Conservation (phyloP, 2,797 vertebrate genomes). For the Pseudocheirus occidentalis region DNA sequence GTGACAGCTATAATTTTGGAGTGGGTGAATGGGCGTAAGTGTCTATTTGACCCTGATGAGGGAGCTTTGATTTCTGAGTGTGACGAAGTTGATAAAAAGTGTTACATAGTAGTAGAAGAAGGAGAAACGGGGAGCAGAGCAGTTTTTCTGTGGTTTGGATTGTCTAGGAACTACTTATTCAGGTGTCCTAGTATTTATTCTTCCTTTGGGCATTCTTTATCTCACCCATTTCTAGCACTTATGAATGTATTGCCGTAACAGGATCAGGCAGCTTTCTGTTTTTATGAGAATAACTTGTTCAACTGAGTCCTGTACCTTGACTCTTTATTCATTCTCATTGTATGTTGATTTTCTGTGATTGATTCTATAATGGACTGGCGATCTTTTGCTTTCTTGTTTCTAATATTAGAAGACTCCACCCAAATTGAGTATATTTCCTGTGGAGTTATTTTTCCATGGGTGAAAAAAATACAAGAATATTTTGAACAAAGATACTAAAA, state of each 20-base stretch:
- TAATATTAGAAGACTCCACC: conserved; percentile 66
- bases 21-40: conserved; percentile 8
- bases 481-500: conserved; percentile 76
- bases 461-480: conserved; percentile 72
- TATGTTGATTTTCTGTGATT: conserved; percentile 17
- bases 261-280: conserved; percentile 16
- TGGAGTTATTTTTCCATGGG: conserved; percentile 59
- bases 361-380: conserved; percentile 46
- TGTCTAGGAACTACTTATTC: not conserved
- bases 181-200: not conserved
- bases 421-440: conserved; percentile 74
- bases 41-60: conserved; percentile 36
- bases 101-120: conserved; percentile 2
- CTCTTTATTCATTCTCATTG: not conserved
- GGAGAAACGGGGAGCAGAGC: not conserved
- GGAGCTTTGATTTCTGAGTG: conserved; percentile 12
- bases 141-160: not conserved
- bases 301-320: conserved; percentile 21
- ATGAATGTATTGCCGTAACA: not conserved
- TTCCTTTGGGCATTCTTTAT: conserved; percentile 25
- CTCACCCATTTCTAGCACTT: not conserved
- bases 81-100: conserved; percentile 19
- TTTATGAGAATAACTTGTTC: conserved; percentile 49
- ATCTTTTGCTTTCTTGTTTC: conserved; percentile 64
- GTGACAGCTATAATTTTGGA: conserved; percentile 5